These are phyloP conservation scores for Sphaerophoria taeniata DNA, from an alignment of 2,888 invertebrate genomes.

Conservation along the genomic window DNA sequence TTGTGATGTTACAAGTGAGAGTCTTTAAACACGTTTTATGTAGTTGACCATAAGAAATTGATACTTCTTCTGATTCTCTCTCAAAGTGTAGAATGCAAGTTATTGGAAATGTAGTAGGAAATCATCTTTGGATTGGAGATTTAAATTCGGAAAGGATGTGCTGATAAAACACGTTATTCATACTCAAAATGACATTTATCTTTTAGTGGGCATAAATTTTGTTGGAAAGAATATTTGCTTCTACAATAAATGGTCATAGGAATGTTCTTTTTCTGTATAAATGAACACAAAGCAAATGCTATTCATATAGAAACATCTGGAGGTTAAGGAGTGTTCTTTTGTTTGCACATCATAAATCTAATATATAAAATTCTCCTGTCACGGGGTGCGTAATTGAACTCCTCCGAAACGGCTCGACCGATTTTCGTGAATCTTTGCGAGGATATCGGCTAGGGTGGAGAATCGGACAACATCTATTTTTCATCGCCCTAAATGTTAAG, in stretches of 20 bases:
- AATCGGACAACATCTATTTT: no score
- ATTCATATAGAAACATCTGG: no score
- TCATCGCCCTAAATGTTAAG: no score
- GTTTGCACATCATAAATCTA: not conserved
- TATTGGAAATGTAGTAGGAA: conserved; percentile 17
- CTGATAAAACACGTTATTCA: conserved; percentile 41
- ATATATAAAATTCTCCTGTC: no score
- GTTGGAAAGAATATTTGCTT: not conserved
- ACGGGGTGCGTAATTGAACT: no score
- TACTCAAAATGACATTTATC: conserved; percentile 65
- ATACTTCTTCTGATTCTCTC: conserved; percentile 1
- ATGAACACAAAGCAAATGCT: no score
- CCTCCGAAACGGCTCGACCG: no score
- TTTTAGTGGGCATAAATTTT: conserved; percentile 60
- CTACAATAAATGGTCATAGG: no score
- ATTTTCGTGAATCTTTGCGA: no score
- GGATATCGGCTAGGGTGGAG: no score
- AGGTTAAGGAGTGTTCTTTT: not conserved
- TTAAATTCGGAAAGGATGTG: conserved; percentile 38
- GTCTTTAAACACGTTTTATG: no score
- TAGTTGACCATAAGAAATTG: conserved; percentile 28
- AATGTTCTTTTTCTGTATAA: no score
- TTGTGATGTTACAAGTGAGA: conserved; percentile 27
- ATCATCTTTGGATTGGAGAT: conserved; percentile 43
- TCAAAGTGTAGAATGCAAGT: not conserved